Conservation (phyloP, 2,888 invertebrate genomes). For the Pyrrhia umbra region DNA sequence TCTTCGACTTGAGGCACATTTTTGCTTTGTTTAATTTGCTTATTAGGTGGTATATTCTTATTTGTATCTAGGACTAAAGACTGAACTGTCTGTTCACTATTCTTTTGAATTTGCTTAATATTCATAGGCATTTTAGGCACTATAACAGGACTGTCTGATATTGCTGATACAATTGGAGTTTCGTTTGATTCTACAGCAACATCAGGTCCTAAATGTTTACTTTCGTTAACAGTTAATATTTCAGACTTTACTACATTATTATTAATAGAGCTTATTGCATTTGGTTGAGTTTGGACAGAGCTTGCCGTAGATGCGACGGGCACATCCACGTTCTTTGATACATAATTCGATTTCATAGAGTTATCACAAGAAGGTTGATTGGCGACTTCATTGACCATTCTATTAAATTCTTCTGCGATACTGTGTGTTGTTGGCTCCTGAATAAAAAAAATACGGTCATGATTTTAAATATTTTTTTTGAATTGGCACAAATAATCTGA, state of each 20-base stretch:
- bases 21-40: conserved; percentile 78
- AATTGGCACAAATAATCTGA: too few relatives aligned
- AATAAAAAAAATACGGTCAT: conserved; percentile 27
- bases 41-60: conserved; percentile 78
- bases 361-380: conserved; percentile 81
- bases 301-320: conserved; percentile 73
- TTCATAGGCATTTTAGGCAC: conserved; percentile 89
- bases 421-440: conserved; percentile 81
- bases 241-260: conserved; percentile 87
- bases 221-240: conserved; percentile 83
- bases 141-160: conserved; percentile 92
- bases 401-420: conserved; percentile 86
- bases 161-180: conserved; percentile 93
- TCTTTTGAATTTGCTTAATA: conserved; percentile 82
- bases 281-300: conserved; percentile 80
- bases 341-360: conserved; percentile 75
- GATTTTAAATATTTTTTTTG: too few relatives aligned
- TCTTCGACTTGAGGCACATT: conserved; percentile 80
- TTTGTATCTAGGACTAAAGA: conserved; percentile 81
- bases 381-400: conserved; percentile 84
- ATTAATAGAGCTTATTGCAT: conserved; percentile 84
- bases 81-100: conserved; percentile 77
- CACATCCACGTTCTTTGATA: conserved; percentile 76
- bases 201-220: conserved; percentile 82
- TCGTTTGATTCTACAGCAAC: conserved; percentile 79